Conservation (phyloP, 2,888 invertebrate genomes). For the Campoplex capitator region DNA sequence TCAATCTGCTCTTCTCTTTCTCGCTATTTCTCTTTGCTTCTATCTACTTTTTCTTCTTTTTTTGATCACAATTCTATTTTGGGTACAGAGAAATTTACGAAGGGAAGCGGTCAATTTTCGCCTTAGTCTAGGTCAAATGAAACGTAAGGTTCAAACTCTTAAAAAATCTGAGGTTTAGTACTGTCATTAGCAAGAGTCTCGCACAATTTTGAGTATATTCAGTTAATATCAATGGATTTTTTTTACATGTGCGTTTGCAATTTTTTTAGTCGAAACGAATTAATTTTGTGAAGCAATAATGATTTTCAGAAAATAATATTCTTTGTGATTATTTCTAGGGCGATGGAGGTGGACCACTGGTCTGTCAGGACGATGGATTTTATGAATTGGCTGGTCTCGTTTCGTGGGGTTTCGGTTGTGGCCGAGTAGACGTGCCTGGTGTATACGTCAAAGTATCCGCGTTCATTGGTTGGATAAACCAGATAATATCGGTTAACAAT, state of each 20-base stretch:
- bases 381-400: slow-evolving; percentile 97
- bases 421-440: slow-evolving; percentile 97
- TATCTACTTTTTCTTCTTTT: not conserved
- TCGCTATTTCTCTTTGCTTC: not conserved
- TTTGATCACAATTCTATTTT: no score
- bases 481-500: slow-evolving; percentile 98
- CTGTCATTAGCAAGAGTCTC: no score
- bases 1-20: not conserved
- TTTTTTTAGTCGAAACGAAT: not conserved
- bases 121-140: no score
- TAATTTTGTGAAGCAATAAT: not conserved
- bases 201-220: no score
- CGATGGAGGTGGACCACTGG: slow-evolving; percentile 96
- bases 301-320: not conserved
- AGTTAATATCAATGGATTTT: not conserved
- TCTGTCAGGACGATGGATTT: slow-evolving; percentile 96
- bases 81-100: no score
- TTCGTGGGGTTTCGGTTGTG: slow-evolving; percentile 98
- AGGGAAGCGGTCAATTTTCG: no score
- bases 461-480: slow-evolving; percentile 98
- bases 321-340: slow-evolving; percentile 87
- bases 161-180: no score
- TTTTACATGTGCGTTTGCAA: not conserved
- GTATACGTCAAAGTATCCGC: slow-evolving; percentile 98
- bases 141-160: no score